Evolutionary conservation across 1,140 invertebrate genomes (phyloP), one percentile per base, ranked within the genome.

Genomic region (Euborellia annulipes): DNA sequence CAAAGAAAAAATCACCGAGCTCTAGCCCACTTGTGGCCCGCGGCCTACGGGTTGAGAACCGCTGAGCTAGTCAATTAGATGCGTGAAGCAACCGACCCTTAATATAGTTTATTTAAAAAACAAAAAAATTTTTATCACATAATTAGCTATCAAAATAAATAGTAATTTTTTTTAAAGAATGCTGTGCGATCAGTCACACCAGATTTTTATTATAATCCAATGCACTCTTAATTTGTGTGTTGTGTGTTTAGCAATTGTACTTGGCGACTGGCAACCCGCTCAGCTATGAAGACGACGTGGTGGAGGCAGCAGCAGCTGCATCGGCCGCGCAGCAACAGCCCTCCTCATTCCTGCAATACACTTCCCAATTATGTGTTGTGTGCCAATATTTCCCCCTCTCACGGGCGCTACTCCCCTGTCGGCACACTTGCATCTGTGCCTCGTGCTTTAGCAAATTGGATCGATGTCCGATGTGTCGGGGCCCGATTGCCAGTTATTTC

Each of bases 381-480:
- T 88, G 83, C 61, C 80, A 85, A 54, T 75, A 72, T 50, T 76
- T 73, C 53, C 78, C 78, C 2, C 62, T 85, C 18, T 83, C 80
- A 2, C 67, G 81, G 43, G 83, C 81, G n/a, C 62, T 87, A 19
- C 64, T 87, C 47, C 84, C 84, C 0, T 89, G 84, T 66, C 62
- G 78, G 16, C 84, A 87, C 61, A 84, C 83, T 1, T 86, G 83
- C 53, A 76, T 86, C n/a, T 87, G 85, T 63, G 75, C 76, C 21
- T 68, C 71, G 13, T 85, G 82, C 55, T 78, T 84, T 56, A 68
- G 70, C 27, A 79, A 76, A 58, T 60, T 85, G 36, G 78, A 84
- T 54, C 73, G 78, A 27, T 87, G 84, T 62, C 84, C 85, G 4
- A 83, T 88, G 68, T 87, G 85, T 59, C 69, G 85, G 30, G 77